phyloP scores from a whole-genome alignment of 2,113 vertebrate genomes.

The Pelecanoides urinatrix region DNA sequence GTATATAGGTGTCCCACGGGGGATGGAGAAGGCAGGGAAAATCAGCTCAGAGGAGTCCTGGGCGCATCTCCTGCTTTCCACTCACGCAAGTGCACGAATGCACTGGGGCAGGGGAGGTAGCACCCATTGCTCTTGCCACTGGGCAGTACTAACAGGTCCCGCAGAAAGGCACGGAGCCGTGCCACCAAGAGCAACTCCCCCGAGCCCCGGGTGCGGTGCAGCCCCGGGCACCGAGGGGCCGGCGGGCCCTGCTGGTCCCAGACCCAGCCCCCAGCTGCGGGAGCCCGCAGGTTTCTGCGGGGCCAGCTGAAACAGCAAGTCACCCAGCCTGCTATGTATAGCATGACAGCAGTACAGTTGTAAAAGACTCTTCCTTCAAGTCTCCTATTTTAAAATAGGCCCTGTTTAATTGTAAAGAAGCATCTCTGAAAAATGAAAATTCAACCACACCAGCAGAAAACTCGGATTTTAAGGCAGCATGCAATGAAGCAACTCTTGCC shows the following conservation, averaged over 20 bases:
- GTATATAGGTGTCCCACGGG: background rate
- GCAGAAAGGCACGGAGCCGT: background rate
- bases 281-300: background rate
- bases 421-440: background rate
- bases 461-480: fast-evolving
- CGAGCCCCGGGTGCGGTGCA: background rate
- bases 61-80: background rate
- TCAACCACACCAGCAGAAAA: background rate
- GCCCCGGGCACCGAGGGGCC: fast-evolving
- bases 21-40: background rate
- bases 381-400: fast-evolving
- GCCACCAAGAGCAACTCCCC: background rate
- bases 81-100: fast-evolving
- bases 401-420: background rate
- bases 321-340: fast-evolving
- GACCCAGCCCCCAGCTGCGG: background rate
- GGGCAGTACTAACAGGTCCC: background rate
- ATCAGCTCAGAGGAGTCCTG: background rate
- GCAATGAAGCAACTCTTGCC: fast-evolving
- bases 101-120: background rate
- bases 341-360: fast-evolving
- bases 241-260: background rate
- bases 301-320: background rate
- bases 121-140: background rate
- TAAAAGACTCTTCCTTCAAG: too few species aligned